phyloP scores from a whole-genome alignment of 1,140 invertebrate genomes.

The Lordiphosa collinella region DNA sequence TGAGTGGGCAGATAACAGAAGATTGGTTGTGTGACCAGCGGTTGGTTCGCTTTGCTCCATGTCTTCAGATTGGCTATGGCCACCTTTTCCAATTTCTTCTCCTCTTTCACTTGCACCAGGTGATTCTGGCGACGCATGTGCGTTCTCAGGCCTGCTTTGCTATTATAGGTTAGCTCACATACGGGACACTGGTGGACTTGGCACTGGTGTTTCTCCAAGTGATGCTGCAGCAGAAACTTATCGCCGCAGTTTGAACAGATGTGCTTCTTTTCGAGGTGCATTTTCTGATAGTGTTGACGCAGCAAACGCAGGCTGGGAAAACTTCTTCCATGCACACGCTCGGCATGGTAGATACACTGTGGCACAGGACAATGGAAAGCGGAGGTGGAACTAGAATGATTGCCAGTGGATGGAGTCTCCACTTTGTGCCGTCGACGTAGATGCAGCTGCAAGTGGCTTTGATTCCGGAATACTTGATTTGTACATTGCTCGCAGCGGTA shows the following conservation, averaged over 20 bases:
- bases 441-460: constrained; percentile 55
- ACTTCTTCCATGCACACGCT: constrained; percentile 10
- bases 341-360: constrained; percentile 42
- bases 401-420: background rate
- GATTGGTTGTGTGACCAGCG: constrained; percentile 2
- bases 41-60: constrained; percentile 23
- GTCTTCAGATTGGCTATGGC: constrained; percentile 19
- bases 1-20: constrained; percentile 22
- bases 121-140: constrained; percentile 62
- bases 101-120: background rate
- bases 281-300: constrained; percentile 83
- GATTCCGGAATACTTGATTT: constrained; percentile 46
- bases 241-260: constrained; percentile 81
- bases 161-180: constrained; percentile 49
- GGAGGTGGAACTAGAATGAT: background rate
- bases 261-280: constrained; percentile 82
- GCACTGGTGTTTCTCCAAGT: constrained; percentile 81
- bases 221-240: constrained; percentile 82
- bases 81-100: constrained; percentile 19
- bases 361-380: constrained; percentile 47
- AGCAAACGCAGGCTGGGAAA: constrained; percentile 74
- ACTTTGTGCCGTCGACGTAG: constrained; percentile 46
- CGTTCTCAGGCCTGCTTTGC: constrained; percentile 45
- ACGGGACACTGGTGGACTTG: constrained; percentile 76
- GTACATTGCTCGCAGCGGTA: constrained; percentile 42